Evolutionary conservation across 2,113 vertebrate genomes (phyloP), one percentile per base, ranked within the genome.

Genomic region (Lamprologus callipterus): DNA sequence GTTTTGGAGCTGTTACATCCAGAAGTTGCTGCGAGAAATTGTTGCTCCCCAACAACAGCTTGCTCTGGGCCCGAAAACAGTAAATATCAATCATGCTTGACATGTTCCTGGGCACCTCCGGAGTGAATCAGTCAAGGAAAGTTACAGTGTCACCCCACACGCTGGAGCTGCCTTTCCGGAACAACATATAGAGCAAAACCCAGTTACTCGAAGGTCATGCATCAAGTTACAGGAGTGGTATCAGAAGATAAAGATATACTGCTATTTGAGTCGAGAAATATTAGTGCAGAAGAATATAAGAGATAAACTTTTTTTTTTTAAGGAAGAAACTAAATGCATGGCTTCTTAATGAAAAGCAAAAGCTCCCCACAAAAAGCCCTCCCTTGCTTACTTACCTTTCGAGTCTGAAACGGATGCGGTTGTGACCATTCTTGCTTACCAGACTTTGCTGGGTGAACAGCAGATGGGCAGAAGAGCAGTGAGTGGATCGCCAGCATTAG

Each of bases 71-170:
- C 12, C 21, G 8, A 49, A 81, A 92, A 87, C 80, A 81, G 80
- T 89, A 88, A 87, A 91, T 85, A 89, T 90, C 57, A 84, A 73
- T 88, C 81, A 89, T 87, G 17, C 60, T 57, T 80, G 68, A 47
- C 70, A 79, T 88, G 81, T 86, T 79, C 54, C 33, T 51, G 9
- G 28, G 40, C 75, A 35, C 37, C 84, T 60, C 65, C 63, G 70
- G 31, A 63, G 26, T 65, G 63, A 51, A 84, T 92, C 83, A 86
- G 81, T 91, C 80, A 79, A 75, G 42, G 19, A 80, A 84, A 87
- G 28, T 49, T 88, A 88, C 81, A 33, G 51, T 68, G 78, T 81
- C 33, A 45, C 87, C 85, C 81, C 70, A 33, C 78, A 86, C 49
- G 45, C 63, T 80, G 45, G 85, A 84, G 33, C 58, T 84, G n/a